These are phyloP conservation scores for Malurus splendens DNA, from an alignment of 2,797 vertebrate genomes.

Conservation along the genomic window DNA sequence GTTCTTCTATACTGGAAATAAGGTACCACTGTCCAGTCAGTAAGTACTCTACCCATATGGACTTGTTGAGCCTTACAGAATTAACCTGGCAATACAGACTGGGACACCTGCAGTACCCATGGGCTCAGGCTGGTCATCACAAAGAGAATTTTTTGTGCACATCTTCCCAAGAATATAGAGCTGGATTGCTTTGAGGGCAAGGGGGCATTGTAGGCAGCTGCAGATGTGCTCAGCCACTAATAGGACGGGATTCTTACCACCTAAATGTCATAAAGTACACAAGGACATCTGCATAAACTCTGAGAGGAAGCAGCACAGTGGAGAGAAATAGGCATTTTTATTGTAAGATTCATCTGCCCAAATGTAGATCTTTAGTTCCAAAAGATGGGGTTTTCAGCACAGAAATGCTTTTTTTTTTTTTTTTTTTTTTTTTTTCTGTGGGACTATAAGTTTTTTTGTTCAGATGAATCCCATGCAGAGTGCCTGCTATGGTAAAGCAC, in stretches of 20 bases:
- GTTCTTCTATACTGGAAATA: not conserved
- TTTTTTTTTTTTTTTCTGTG: not conserved
- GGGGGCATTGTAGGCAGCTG: not conserved
- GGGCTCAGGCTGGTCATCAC: not conserved
- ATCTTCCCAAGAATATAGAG: not conserved
- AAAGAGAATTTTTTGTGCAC: not conserved
- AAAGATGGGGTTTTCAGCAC: not conserved
- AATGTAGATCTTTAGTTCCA: not conserved
- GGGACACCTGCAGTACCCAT: not conserved
- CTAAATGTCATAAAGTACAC: not conserved
- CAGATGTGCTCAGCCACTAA: not conserved
- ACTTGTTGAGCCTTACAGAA: not conserved
- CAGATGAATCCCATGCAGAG: not conserved
- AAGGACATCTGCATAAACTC: not conserved
- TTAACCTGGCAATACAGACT: not conserved
- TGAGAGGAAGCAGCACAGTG: not conserved
- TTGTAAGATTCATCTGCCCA: not conserved
- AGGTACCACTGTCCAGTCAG: not conserved
- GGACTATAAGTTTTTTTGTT: not conserved
- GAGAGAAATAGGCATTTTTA: not conserved
- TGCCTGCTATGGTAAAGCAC: not conserved
- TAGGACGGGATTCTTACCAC: not conserved
- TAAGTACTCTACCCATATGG: not conserved
- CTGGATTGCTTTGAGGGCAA: rapidly evolving
- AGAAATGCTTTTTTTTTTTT: not conserved